These are phyloP conservation scores for Scolopax rusticola DNA, from an alignment of 2,797 vertebrate species.

Conservation along the genomic window DNA sequence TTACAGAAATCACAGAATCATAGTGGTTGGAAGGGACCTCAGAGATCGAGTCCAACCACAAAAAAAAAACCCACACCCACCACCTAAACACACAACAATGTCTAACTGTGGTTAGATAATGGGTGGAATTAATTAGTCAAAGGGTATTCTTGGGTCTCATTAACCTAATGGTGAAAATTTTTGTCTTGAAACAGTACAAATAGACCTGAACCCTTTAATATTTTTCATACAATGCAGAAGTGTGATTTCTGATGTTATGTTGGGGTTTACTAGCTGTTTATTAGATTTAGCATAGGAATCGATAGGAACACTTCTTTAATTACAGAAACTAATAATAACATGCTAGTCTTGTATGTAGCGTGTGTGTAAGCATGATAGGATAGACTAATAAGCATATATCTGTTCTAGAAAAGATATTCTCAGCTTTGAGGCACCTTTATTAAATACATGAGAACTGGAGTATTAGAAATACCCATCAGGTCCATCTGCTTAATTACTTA, in stretches of 20 bases:
- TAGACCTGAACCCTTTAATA: neutral
- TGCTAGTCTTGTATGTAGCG: neutral
- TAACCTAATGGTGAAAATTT: neutral
- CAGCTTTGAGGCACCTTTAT: neutral
- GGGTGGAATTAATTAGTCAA: neutral
- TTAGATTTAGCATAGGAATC: neutral
- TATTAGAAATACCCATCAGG: neutral
- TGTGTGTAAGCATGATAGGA: neutral
- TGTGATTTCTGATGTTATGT: rapidly evolving
- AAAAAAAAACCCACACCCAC: too few species aligned
- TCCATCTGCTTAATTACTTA: neutral
- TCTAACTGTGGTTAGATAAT: neutral
- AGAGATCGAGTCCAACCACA: too few species aligned
- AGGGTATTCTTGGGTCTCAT: neutral
- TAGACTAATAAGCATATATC: neutral
- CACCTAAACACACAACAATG: too few species aligned
- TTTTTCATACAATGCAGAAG: neutral
- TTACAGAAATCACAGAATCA: neutral
- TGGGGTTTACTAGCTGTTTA: neutral
- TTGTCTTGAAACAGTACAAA: neutral
- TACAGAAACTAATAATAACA: neutral
- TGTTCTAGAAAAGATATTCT: neutral
- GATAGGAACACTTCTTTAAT: neutral
- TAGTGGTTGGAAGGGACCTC: too few species aligned
- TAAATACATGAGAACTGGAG: neutral